A percentile compares a stretch with the other conserved stretches of the same genome.
Conservation (phyloP, 2,888 invertebrate genomes). For the Dicranocentrus wangi region DNA sequence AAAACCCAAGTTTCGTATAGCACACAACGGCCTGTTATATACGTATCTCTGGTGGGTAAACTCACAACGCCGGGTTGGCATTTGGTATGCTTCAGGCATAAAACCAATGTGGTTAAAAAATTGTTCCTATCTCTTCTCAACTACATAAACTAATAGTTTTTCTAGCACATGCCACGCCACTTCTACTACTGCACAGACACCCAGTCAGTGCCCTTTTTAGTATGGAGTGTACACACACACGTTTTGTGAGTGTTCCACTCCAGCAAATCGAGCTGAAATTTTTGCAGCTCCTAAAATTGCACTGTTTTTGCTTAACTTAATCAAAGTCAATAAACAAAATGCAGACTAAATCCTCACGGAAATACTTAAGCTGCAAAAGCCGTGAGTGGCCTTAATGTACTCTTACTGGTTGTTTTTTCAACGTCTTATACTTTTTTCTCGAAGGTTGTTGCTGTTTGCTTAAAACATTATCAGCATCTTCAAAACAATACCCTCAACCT, state of each 20-base stretch:
- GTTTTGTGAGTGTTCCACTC: slow-evolving; percentile 7
- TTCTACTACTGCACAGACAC: background rate
- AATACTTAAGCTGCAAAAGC: background rate
- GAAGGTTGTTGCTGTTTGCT: slow-evolving; percentile 20
- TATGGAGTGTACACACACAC: background rate
- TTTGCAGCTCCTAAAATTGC: slow-evolving; percentile 4
- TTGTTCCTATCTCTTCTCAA: background rate
- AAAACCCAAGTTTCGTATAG: too few relatives aligned
- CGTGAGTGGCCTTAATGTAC: background rate
- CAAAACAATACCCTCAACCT: too few relatives aligned
- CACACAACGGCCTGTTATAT: too few relatives aligned
- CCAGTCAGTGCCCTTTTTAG: slow-evolving; percentile 8
- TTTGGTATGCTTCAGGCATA: background rate
- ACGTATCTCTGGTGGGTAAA: too few relatives aligned
- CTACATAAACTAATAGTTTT: slow-evolving; percentile 26
- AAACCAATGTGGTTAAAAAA: background rate
- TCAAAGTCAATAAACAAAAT: slow-evolving; percentile 44
- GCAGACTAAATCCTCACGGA: background rate
- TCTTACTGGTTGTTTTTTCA: slow-evolving; percentile 15
- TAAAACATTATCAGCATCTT: slow-evolving; percentile 24
- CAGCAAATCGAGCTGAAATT: slow-evolving; percentile 4
- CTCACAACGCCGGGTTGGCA: background rate
- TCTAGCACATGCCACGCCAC: slow-evolving; percentile 15
- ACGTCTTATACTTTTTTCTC: background rate
- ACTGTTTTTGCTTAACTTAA: slow-evolving; percentile 27